Percentiles rank a stretch among this genome's conserved stretches.
These are phyloP conservation scores for Neomonachus schauinslandi DNA, from an alignment of 2,113 vertebrate species.

Conservation along the genomic window DNA sequence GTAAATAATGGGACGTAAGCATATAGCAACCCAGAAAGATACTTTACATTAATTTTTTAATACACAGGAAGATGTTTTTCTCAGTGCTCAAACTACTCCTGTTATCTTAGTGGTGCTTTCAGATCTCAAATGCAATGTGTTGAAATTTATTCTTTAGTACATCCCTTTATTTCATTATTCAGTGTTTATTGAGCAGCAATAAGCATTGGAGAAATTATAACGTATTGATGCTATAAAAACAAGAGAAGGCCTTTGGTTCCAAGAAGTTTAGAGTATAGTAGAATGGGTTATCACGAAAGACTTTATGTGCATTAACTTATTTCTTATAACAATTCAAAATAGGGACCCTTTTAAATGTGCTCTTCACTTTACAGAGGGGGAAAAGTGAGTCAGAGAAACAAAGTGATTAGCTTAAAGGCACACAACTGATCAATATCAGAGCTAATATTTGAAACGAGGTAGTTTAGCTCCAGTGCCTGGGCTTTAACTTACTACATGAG, in stretches of 20 bases:
- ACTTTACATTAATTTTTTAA: not conserved
- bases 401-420: not conserved
- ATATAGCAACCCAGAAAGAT: not conserved
- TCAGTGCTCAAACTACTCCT: not conserved
- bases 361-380: not conserved
- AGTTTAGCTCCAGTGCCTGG: not conserved
- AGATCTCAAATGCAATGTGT: not conserved
- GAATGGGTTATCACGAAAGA: not conserved
- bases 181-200: not conserved
- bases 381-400: not conserved
- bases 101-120: not conserved
- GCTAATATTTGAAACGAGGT: not conserved
- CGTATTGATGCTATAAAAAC: not conserved
- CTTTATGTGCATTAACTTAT: not conserved
- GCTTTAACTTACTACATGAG: not conserved
- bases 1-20: not conserved
- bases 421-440: not conserved
- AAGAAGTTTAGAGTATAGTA: not conserved
- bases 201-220: not conserved
- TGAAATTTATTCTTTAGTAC: not conserved
- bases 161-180: not conserved
- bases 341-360: not conserved
- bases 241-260: not conserved
- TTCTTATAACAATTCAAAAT: not conserved
- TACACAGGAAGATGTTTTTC: not conserved